A percentile compares a stretch with the other conserved stretches of the same genome.
These are phyloP conservation scores for Sclerodermus sp. DNA, from an alignment of 2,888 invertebrate species.

Conservation along the genomic window DNA sequence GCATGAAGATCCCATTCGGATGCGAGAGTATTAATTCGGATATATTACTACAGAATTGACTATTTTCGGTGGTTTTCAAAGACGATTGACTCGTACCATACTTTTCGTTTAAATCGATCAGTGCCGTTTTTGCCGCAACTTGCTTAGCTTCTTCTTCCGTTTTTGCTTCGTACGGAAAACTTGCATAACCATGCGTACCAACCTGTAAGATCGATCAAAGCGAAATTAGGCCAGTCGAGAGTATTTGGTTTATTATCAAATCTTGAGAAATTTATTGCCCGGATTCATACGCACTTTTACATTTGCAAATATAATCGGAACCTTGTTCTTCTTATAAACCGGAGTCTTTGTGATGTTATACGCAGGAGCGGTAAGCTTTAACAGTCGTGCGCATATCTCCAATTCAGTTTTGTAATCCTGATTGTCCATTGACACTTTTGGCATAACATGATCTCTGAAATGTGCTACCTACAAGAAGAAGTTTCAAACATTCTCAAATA, in stretches of 20 bases:
- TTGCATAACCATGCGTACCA: conserved; percentile 31
- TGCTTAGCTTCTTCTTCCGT: conserved; percentile 52
- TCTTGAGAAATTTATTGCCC: not conserved
- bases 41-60: conserved; percentile 48
- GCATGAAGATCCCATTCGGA: conserved; percentile 59
- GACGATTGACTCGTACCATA: conserved; percentile 24
- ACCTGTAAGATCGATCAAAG: too few relatives aligned
- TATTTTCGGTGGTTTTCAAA: conserved; percentile 29
- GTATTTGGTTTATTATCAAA: not conserved
- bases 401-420: conserved; percentile 17
- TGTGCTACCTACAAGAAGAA: conserved; percentile 7
- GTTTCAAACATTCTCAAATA: too few relatives aligned
- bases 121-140: conserved; percentile 55
- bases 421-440: conserved; percentile 17
- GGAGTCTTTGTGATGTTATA: conserved; percentile 20
- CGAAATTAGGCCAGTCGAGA: too few relatives aligned
- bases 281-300: conserved; percentile 26
- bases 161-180: conserved; percentile 58
- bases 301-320: conserved; percentile 20
- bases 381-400: conserved; percentile 1
- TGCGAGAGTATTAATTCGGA: conserved; percentile 57
- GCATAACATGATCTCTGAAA: not conserved
- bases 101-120: conserved; percentile 49
- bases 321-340: conserved; percentile 14
- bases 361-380: conserved; percentile 22